Evolutionary conservation across 1,140 invertebrate species (phyloP).

Genomic region (Goniozus legneri): DNA sequence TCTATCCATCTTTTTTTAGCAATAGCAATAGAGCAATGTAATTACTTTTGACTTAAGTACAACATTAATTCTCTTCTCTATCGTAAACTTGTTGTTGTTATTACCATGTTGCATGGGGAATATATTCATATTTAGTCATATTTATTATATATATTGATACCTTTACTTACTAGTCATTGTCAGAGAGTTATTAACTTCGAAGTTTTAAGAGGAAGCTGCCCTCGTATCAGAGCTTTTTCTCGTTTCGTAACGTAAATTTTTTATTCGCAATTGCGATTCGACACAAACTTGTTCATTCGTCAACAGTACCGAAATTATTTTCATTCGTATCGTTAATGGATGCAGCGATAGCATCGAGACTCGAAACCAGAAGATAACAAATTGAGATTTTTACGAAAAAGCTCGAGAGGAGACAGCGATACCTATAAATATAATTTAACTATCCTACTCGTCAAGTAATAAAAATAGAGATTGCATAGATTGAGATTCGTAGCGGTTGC

Average conservation of each 20-base stretch:
- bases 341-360: too few species aligned
- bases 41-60: constrained; percentile 30
- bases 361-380: too few species aligned
- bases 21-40: constrained; percentile 20
- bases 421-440: constrained; percentile 16
- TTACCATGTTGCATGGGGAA: too few species aligned
- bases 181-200: constrained; percentile 39
- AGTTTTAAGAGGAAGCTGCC: constrained; percentile 25
- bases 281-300: too few species aligned
- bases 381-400: too few species aligned
- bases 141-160: constrained; percentile 32
- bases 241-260: too few species aligned
- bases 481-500: constrained; percentile 50
- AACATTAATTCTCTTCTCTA: too few species aligned
- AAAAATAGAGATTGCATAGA: constrained; percentile 56
- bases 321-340: too few species aligned
- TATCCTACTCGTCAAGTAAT: constrained; percentile 47
- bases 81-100: too few species aligned
- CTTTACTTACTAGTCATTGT: constrained; percentile 43
- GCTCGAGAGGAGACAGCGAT: not conserved
- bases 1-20: constrained; percentile 9
- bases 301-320: too few species aligned
- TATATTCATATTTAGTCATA: too few species aligned
- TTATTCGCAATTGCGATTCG: too few species aligned
- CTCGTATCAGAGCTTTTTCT: constrained; percentile 15